phyloP scores from a whole-genome alignment of 2,888 invertebrate genomes.

The Acronicta alni region DNA sequence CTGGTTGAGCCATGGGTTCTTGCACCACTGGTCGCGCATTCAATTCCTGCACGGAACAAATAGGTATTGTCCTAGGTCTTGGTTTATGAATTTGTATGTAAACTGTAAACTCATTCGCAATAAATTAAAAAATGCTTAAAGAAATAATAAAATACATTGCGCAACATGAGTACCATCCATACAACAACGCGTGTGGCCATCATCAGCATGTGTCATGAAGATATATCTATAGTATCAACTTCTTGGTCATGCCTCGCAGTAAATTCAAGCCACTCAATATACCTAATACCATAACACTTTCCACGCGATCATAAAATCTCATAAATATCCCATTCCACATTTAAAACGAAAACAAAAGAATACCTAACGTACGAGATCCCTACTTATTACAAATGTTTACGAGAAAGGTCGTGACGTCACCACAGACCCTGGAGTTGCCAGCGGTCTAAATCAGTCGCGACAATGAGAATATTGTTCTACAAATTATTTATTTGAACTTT shows the following conservation, averaged over 20 bases:
- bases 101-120: too few relatives aligned
- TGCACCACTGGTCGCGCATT: too few relatives aligned
- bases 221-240: too few relatives aligned
- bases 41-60: too few relatives aligned
- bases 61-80: too few relatives aligned
- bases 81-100: too few relatives aligned
- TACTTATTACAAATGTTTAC: conserved; percentile 52
- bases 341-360: conserved; percentile 41
- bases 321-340: conserved; percentile 37
- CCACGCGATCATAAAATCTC: conserved; percentile 26
- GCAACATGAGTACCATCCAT: too few relatives aligned
- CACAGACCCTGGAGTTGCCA: conserved; percentile 53
- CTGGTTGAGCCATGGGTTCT: too few relatives aligned
- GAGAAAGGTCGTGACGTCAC: conserved; percentile 55
- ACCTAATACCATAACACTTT: conserved; percentile 8
- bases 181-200: too few relatives aligned
- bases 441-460: conserved; percentile 62
- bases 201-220: too few relatives aligned
- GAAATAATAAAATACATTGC: too few relatives aligned
- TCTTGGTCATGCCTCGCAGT: background rate
- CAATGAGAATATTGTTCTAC: conserved; percentile 54
- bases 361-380: conserved; percentile 18
- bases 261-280: conserved; percentile 4
- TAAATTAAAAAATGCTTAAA: too few relatives aligned
- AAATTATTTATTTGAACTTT: conserved; percentile 51